These are phyloP conservation scores for Quadroppia sp. DNA, from an alignment of 2,888 invertebrate genomes.

Conservation along the genomic window DNA sequence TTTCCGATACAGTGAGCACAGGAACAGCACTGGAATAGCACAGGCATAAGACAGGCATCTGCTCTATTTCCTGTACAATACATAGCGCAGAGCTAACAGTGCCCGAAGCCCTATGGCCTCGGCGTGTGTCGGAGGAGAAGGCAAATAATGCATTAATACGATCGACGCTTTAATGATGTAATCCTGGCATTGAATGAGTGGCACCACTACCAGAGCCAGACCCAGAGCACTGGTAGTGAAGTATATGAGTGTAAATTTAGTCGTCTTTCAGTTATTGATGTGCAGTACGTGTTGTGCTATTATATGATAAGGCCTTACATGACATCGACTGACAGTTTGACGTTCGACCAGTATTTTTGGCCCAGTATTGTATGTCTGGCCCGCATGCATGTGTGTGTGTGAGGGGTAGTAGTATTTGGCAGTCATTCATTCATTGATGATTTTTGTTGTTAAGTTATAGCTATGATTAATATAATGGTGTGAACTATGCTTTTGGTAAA, in stretches of 20 bases:
- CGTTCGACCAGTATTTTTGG: constrained; percentile 3
- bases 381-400: not conserved
- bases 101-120: constrained; percentile 35
- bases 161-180: constrained; percentile 37
- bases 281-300: constrained; percentile 25
- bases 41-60: constrained; percentile 14
- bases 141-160: constrained; percentile 37
- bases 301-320: constrained; percentile 24
- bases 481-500: constrained; percentile 12
- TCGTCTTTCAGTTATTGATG: constrained; percentile 14
- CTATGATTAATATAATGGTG: constrained; percentile 11
- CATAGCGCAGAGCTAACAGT: not conserved
- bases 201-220: not conserved
- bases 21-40: no score
- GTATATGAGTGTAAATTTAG: constrained; percentile 17
- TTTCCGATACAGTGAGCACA: constrained; percentile 27
- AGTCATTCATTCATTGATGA: not conserved
- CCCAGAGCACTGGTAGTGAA: not conserved
- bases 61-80: constrained; percentile 26
- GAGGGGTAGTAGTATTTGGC: not conserved
- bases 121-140: constrained; percentile 16
- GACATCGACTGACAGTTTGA: constrained; percentile 30
- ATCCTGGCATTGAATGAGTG: constrained; percentile 17
- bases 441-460: not conserved
- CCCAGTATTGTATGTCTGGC: not conserved